Evolutionary conservation across 2,888 invertebrate genomes (phyloP).

Genomic region (Villa cingulata): DNA sequence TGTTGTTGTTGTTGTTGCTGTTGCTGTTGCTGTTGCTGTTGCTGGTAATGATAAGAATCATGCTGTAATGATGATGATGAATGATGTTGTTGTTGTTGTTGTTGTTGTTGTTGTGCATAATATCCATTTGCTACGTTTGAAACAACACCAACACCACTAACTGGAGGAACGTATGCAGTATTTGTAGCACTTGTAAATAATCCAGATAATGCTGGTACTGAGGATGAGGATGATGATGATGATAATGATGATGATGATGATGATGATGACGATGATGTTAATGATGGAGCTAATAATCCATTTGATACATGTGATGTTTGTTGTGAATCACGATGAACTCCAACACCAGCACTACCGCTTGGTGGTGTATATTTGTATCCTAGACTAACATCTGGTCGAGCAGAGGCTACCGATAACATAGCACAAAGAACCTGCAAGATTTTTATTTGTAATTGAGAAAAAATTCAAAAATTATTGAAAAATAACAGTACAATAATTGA

Average conservation of each 20-base stretch:
- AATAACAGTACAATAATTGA: too few species aligned
- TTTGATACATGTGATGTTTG: background rate
- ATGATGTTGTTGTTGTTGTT: background rate
- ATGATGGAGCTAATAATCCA: background rate
- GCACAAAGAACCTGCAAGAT: slow-evolving; percentile 9
- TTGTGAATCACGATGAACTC: background rate
- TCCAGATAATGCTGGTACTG: too few species aligned
- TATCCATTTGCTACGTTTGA: too few species aligned
- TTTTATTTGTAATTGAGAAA: background rate
- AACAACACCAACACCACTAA: too few species aligned
- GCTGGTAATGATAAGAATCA: too few species aligned
- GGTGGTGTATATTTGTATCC: slow-evolving; percentile 21
- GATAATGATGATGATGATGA: background rate
- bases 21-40: too few species aligned
- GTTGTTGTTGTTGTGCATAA: too few species aligned
- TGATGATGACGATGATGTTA: background rate
- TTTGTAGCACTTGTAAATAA: background rate
- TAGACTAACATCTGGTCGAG: slow-evolving; percentile 27
- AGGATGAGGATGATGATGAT: background rate
- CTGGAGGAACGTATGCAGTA: too few species aligned
- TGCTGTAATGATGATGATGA: slow-evolving; percentile 15
- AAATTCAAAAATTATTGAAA: background rate
- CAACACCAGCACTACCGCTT: background rate
- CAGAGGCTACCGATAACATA: slow-evolving; percentile 17
- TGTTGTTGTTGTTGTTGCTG: background rate